Evolutionary conservation across 2,113 vertebrate species (phyloP).

Genomic region (Urocolius indicus): DNA sequence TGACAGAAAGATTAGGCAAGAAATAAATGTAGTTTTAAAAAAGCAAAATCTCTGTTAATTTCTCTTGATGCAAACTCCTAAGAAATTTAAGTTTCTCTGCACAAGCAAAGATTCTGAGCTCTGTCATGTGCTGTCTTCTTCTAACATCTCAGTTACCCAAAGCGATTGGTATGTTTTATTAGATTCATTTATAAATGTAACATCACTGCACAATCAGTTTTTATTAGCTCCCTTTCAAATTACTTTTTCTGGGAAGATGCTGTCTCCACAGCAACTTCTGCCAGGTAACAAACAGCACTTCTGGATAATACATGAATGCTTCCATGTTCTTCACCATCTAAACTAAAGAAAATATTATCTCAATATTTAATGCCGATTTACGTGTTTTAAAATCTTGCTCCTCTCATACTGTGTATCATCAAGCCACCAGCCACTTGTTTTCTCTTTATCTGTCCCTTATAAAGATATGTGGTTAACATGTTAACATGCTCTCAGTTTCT

Average conservation of each 20-base stretch:
- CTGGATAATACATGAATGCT: background rate
- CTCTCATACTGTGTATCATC: background rate
- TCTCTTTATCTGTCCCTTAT: background rate
- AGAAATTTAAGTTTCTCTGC: background rate
- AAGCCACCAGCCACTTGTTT: background rate
- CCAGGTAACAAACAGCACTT: background rate
- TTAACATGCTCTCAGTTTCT: background rate
- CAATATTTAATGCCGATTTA: background rate
- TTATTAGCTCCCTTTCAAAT: background rate
- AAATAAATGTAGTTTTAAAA: background rate
- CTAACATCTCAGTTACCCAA: background rate
- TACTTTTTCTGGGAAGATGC: background rate
- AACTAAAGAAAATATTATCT: background rate
- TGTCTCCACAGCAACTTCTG: slow-evolving; percentile 22
- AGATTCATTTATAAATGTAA: background rate
- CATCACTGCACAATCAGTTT: background rate
- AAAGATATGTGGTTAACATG: background rate
- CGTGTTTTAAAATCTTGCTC: background rate
- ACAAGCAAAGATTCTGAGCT: background rate
- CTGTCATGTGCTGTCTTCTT: background rate
- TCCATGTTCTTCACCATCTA: background rate
- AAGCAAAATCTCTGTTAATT: background rate
- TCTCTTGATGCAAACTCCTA: background rate
- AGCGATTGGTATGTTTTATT: slow-evolving; percentile 25
- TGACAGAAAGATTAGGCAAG: background rate